A percentile compares a stretch with the other conserved stretches of the same genome.
phyloP scores from a whole-genome alignment of 2,113 vertebrate genomes.

The Vimba vimba region DNA sequence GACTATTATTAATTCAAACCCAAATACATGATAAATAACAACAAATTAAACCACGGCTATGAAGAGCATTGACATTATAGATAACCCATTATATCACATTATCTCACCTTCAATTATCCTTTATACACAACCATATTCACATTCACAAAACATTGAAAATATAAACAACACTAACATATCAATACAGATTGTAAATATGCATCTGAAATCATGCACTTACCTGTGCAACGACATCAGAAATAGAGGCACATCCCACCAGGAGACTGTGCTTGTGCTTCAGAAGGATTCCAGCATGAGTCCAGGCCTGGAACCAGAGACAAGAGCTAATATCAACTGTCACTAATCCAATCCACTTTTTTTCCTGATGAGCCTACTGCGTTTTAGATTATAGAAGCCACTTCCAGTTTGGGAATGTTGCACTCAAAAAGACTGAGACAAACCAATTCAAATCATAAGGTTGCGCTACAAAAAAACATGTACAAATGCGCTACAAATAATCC shows the following conservation, averaged over 20 bases:
- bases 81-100: neutral
- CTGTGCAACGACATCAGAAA: constrained; percentile 90
- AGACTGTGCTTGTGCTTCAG: constrained; percentile 91
- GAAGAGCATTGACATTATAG: neutral
- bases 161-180: neutral
- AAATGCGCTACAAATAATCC: too few relatives aligned
- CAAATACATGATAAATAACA: constrained; percentile 5
- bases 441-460: too few relatives aligned
- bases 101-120: neutral
- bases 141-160: neutral
- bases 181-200: neutral
- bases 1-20: constrained; percentile 8
- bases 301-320: constrained; percentile 75
- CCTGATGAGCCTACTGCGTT: too few relatives aligned
- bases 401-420: too few relatives aligned
- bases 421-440: too few relatives aligned
- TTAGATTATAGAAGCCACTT: too few relatives aligned
- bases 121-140: neutral
- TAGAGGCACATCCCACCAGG: constrained; percentile 89
- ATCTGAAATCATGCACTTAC: constrained; percentile 63
- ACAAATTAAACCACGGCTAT: neutral
- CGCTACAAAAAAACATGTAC: too few relatives aligned
- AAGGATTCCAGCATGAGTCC: constrained; percentile 91
- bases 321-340: neutral
- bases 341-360: too few relatives aligned